These are phyloP conservation scores for Chaetodon trifascialis DNA, from an alignment of 2,113 vertebrate species.

Conservation along the genomic window DNA sequence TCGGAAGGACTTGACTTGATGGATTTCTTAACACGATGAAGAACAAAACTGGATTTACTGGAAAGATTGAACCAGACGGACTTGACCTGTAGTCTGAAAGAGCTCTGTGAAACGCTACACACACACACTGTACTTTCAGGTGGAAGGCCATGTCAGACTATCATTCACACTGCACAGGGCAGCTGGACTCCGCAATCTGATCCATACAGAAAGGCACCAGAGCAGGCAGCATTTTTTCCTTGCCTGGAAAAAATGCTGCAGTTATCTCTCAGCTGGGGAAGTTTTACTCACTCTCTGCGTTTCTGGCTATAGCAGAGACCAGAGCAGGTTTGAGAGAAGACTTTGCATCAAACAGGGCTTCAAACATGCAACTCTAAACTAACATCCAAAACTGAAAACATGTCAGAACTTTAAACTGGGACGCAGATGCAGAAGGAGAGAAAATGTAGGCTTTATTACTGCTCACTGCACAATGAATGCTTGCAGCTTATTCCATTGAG, in stretches of 20 bases:
- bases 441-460: conserved; percentile 49
- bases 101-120: conserved; percentile 2
- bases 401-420: conserved; percentile 51
- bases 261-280: conserved; percentile 16
- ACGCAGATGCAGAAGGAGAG: conserved; percentile 23
- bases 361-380: conserved; percentile 10
- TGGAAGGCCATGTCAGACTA: conserved; percentile 12
- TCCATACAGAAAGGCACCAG: conserved; percentile 32
- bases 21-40: background rate
- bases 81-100: conserved; percentile 13
- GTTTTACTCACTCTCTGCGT: conserved; percentile 36
- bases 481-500: conserved; percentile 70
- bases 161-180: background rate
- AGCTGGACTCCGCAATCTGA: conserved; percentile 17
- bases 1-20: conserved; percentile 17
- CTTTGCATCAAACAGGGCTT: conserved; percentile 18
- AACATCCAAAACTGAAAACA: conserved; percentile 29
- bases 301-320: background rate
- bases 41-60: conserved; percentile 23
- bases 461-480: conserved; percentile 57
- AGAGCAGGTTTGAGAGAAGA: conserved; percentile 1
- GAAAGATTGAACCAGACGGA: conserved; percentile 23
- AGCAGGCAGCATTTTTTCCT: conserved; percentile 7
- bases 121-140: conserved; percentile 4
- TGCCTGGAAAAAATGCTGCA: conserved; percentile 30